Evolutionary conservation across 2,888 invertebrate species (phyloP), one percentile per base, ranked within the genome.

Genomic region (Poecilobothrus nobilitatus): DNA sequence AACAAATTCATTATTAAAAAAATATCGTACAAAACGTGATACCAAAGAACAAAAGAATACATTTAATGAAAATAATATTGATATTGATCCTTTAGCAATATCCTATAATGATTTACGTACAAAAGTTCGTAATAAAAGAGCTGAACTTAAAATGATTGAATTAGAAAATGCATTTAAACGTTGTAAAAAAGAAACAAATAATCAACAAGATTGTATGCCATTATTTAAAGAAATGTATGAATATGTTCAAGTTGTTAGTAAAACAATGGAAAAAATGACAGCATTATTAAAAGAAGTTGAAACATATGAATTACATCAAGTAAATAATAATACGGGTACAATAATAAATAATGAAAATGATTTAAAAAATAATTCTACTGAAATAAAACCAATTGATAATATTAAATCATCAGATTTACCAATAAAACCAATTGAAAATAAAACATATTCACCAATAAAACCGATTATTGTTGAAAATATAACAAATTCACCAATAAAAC

Each of bases 151-250:
- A 2, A 70, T 81, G 0, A 73, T 71, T 20, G 74, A 75, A 44
- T 71, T 81, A 62, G 76, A 81, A 66, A 70, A 63, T 10, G 78
- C 79, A 22, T 81, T 76, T 68, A 71, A 71, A 18, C 76, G 77
- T 4, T 81, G 80, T 69, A 79, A 77, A 71, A 75, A 76, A 53
- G 74, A 78, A 34, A 72, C 78, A 0, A 63, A 63, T 6, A 68
- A 68, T 27, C 72, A 74, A 5, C 74, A 74, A 18, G 75, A 77
- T 15, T 81, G 81, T 67, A 77, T 77, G 76, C 71, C 73, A 2
- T 76, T 76, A 8, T 81, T 79, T 68, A 70, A 74, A 66, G 76
- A 77, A 66, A 77, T 81, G 76, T 79, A 79, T 67, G 73, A 78
- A 22, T 73, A 80, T 69, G 77, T 77, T 44, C 76, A 75, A 64